These are phyloP conservation scores for Lasaia peninsularis DNA, from an alignment of 1,140 invertebrate species.

Conservation along the genomic window DNA sequence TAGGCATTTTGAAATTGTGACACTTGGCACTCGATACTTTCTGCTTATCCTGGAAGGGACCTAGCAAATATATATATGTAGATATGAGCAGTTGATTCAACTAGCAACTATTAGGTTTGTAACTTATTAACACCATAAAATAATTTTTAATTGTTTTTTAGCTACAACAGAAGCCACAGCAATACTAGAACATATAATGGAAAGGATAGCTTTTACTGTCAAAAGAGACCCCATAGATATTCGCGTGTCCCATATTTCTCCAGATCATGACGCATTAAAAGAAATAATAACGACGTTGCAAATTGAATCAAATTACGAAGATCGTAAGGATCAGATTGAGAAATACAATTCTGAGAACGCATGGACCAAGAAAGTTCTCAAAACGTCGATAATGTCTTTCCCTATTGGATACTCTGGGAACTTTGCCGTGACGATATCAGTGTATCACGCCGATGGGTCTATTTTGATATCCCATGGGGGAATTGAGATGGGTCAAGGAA, in stretches of 20 bases:
- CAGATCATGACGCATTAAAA: constrained; percentile 59
- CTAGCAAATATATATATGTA: too few species aligned
- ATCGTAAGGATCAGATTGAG: constrained; percentile 64
- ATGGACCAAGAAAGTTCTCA: constrained; percentile 82
- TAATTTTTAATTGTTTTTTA: too few species aligned
- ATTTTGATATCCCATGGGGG: constrained; percentile 83
- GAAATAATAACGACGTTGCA: constrained; percentile 75
- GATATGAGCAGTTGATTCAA: too few species aligned
- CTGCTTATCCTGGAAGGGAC: too few species aligned
- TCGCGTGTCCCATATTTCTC: constrained; percentile 79
- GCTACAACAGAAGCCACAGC: constrained; percentile 82
- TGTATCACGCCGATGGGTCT: constrained; percentile 83
- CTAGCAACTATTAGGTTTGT: too few species aligned
- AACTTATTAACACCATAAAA: too few species aligned
- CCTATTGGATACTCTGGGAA: constrained; percentile 71
- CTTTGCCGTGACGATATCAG: constrained; percentile 78
- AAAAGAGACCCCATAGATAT: constrained; percentile 84
- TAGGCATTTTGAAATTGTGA: too few species aligned
- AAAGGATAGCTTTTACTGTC: constrained; percentile 84
- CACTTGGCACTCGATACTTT: too few species aligned
- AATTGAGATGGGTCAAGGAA: constrained; percentile 86
- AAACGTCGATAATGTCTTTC: constrained; percentile 78
- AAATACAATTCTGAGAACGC: constrained; percentile 76
- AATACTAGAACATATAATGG: constrained; percentile 89
- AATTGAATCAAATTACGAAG: constrained; percentile 76